Percentiles rank a stretch among this genome's conserved stretches.
phyloP scores from a whole-genome alignment of 2,888 invertebrate species.

The Leptinotarsa peninsularis region DNA sequence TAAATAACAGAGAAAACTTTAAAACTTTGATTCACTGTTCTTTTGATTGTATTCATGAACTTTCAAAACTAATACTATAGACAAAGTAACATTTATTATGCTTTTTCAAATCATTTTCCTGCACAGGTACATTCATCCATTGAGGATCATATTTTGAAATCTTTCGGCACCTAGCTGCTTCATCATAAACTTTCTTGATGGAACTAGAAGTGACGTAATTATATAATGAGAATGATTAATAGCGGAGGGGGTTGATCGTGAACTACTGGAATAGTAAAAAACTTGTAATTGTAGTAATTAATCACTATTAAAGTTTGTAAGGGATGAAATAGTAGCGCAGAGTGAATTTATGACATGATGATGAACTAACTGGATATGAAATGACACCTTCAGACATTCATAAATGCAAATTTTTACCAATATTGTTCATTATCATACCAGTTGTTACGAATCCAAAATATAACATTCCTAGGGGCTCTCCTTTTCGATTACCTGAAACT shows the following conservation, averaged over 20 bases:
- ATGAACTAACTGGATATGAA: not conserved
- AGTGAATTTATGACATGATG: not conserved
- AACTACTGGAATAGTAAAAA: conserved; percentile 2
- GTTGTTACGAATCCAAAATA: no score
- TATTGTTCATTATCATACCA: no score
- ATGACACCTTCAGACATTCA: not conserved
- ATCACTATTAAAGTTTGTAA: conserved; percentile 10
- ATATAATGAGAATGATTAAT: conserved; percentile 23
- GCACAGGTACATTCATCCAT: no score
- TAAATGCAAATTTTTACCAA: no score
- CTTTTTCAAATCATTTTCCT: not conserved
- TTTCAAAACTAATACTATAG: no score
- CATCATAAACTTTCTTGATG: not conserved
- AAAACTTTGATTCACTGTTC: no score
- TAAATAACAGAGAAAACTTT: no score
- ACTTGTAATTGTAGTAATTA: conserved; percentile 10
- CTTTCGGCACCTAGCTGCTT: not conserved
- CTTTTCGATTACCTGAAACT: no score
- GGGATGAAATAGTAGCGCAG: not conserved
- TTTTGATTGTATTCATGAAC: no score
- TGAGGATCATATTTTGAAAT: not conserved
- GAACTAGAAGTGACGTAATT: not conserved
- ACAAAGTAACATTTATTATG: not conserved
- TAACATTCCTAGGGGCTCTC: no score
- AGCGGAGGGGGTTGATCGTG: not conserved